Percentiles rank a stretch among this genome's conserved stretches.
phyloP scores from a whole-genome alignment of 1,140 invertebrate species.

The Danaus melanippus region DNA sequence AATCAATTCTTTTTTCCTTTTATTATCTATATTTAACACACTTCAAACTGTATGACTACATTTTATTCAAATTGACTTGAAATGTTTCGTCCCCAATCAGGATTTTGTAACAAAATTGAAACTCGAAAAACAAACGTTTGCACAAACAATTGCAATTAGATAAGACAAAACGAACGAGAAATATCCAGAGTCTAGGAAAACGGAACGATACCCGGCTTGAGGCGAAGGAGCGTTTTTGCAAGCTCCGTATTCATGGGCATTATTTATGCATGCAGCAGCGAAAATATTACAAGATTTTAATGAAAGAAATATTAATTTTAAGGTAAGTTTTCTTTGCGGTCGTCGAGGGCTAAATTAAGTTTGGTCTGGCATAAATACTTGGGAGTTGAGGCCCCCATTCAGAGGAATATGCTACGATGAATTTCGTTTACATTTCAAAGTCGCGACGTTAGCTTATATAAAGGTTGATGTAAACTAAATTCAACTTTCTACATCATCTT shows the following conservation, averaged over 20 bases:
- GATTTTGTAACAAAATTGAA: constrained; percentile 7
- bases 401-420: constrained; percentile 31
- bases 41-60: no score
- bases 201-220: constrained; percentile 31
- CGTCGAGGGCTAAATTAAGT: constrained; percentile 54
- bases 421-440: constrained; percentile 10
- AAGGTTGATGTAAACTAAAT: no score
- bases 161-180: constrained; percentile 26
- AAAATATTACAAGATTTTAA: constrained; percentile 75
- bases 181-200: constrained; percentile 27
- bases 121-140: constrained; percentile 29
- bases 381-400: constrained; percentile 19
- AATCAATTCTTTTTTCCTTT: no score
- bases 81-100: background rate
- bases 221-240: constrained; percentile 50
- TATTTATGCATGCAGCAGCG: constrained; percentile 74
- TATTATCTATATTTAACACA: no score
- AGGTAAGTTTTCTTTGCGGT: constrained; percentile 66
- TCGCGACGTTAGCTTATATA: no score
- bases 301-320: constrained; percentile 74
- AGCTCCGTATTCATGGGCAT: constrained; percentile 68
- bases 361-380: constrained; percentile 40
- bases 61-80: no score
- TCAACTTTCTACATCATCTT: no score
- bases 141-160: constrained; percentile 41